These are phyloP conservation scores for Aleiodes leptofemur DNA, from an alignment of 2,888 invertebrate genomes.

Conservation along the genomic window DNA sequence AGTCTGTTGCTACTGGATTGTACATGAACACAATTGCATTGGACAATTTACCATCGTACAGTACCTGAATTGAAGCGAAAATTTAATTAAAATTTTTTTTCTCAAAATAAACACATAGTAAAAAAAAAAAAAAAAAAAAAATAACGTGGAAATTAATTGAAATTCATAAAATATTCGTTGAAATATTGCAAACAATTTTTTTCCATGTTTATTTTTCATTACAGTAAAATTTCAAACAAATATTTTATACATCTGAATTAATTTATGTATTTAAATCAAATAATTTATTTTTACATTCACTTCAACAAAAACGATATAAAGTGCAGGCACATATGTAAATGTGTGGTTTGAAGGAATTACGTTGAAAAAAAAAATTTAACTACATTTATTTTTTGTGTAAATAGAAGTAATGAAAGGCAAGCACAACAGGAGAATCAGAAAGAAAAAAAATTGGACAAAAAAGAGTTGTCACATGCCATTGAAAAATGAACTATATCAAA, in stretches of 20 bases:
- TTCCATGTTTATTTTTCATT: too few species aligned
- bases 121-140: not conserved
- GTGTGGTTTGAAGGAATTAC: not conserved
- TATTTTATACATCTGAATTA: slow-evolving; percentile 32
- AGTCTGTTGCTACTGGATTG: slow-evolving; percentile 99
- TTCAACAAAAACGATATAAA: not conserved
- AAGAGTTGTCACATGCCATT: not conserved
- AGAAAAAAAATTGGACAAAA: not conserved
- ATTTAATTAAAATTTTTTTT: not conserved
- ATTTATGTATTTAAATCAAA: not conserved
- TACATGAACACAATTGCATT: slow-evolving; percentile 99
- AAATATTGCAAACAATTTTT: too few species aligned
- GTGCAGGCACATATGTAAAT: slow-evolving; percentile 10
- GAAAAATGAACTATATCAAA: not conserved
- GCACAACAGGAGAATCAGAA: not conserved
- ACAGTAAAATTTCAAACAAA: not conserved
- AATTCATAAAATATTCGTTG: too few species aligned
- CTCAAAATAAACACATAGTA: slow-evolving; percentile 17
- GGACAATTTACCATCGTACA: slow-evolving; percentile 98
- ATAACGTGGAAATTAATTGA: not conserved
- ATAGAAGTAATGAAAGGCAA: not conserved
- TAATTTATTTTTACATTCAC: slow-evolving; percentile 1
- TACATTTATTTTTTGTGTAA: not conserved
- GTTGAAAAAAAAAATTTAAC: not conserved
- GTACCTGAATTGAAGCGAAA: slow-evolving; percentile 81